Evolutionary conservation across 1,140 invertebrate species (phyloP).

Genomic region (Frieseomelitta varia): DNA sequence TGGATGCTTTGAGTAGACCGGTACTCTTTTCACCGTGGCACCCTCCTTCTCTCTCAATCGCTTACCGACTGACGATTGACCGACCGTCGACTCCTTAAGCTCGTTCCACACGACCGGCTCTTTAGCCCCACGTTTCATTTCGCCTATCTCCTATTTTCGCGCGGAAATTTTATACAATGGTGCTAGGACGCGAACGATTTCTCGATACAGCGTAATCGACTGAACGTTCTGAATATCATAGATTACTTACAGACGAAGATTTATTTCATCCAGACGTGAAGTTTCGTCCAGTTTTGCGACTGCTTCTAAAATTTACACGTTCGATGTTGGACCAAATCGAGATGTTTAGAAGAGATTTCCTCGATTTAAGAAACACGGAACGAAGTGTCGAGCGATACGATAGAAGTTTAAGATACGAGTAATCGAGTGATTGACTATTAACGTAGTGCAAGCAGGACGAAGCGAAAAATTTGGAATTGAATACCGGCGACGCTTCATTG

Average conservation of each 20-base stretch:
- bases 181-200: background rate
- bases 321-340: background rate
- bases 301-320: background rate
- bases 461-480: background rate
- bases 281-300: background rate
- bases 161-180: background rate
- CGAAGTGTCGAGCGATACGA: too few species aligned
- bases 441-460: background rate
- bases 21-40: conserved; percentile 34
- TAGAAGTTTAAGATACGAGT: background rate
- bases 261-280: background rate
- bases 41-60: conserved; percentile 19
- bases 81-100: conserved; percentile 68
- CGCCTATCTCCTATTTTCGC: too few species aligned
- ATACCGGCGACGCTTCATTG: background rate
- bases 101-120: conserved; percentile 52
- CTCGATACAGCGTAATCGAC: background rate
- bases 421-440: background rate
- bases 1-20: conserved; percentile 62
- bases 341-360: background rate
- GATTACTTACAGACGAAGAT: conserved; percentile 12
- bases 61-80: conserved; percentile 58
- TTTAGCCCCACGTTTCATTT: background rate
- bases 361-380: background rate
- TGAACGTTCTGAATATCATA: background rate